phyloP scores from a whole-genome alignment of 2,113 vertebrate genomes.

The Ciconia boyciana region DNA sequence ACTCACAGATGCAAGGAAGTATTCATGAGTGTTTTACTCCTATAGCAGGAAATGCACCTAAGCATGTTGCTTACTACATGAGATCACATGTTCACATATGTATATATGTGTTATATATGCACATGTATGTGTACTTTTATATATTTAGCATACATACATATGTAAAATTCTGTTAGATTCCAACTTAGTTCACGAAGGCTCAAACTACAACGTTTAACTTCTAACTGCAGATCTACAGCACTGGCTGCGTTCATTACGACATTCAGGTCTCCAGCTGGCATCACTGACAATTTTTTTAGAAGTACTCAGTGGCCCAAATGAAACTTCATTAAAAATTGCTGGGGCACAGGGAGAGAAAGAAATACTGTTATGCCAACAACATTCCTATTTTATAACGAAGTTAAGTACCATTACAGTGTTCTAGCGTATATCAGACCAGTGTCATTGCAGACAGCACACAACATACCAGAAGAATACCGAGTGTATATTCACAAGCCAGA shows the following conservation, averaged over 20 bases:
- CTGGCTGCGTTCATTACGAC: background rate
- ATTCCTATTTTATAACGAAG: background rate
- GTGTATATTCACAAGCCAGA: background rate
- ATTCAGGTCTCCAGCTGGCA: background rate
- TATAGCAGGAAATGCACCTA: background rate
- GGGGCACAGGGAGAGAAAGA: background rate
- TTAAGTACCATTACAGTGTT: background rate
- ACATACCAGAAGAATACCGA: background rate
- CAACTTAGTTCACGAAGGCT: background rate
- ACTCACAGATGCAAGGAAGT: background rate
- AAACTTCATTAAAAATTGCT: background rate
- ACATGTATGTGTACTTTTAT: background rate
- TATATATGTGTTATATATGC: background rate
- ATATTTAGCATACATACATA: background rate
- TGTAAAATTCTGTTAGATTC: background rate
- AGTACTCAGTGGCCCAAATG: background rate
- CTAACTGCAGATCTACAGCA: background rate
- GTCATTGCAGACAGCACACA: background rate
- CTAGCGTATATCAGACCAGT: background rate
- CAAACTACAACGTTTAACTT: background rate
- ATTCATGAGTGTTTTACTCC: background rate
- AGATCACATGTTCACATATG: background rate
- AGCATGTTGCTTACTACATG: background rate
- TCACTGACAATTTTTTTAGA: background rate
- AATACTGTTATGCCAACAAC: background rate